Evolutionary conservation across 2,888 invertebrate species (phyloP).

Genomic region (Nipponacmea schrenckii): DNA sequence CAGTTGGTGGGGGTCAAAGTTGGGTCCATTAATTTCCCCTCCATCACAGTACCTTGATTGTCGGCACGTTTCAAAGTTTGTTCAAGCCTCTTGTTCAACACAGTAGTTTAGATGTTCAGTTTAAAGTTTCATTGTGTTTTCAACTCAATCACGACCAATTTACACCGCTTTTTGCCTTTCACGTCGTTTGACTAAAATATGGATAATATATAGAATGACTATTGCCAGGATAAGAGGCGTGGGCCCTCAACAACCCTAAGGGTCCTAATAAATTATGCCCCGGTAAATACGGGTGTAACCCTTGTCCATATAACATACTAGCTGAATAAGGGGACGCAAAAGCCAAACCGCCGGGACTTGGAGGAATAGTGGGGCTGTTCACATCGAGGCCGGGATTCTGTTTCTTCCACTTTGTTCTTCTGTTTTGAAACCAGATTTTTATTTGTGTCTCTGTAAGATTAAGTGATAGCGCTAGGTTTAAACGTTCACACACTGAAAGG

Average conservation of each 20-base stretch:
- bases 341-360: conserved; percentile 46
- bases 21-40: not conserved
- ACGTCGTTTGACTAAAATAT: conserved; percentile 39
- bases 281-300: conserved; percentile 55
- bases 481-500: conserved; percentile 95
- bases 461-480: conserved; percentile 92
- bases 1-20: conserved; percentile 5
- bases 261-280: conserved; percentile 52
- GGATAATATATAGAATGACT: conserved; percentile 50
- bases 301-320: conserved; percentile 57
- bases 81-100: conserved; percentile 1
- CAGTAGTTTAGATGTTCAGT: not conserved
- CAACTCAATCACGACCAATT: not conserved
- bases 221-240: conserved; percentile 47
- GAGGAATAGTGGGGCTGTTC: conserved; percentile 66
- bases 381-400: conserved; percentile 99
- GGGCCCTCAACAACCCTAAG: conserved; percentile 53
- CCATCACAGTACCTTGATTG: not conserved
- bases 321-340: conserved; percentile 54
- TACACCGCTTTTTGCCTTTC: conserved; percentile 7
- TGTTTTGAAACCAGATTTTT: conserved; percentile 75
- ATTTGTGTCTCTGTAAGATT: conserved; percentile 96
- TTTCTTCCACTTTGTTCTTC: conserved; percentile 99
- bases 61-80: conserved; percentile 3
- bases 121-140: not conserved